A percentile compares a stretch with the other conserved stretches of the same genome.
phyloP scores from a whole-genome alignment of 2,888 invertebrate genomes.

The Plagodis pulveraria region DNA sequence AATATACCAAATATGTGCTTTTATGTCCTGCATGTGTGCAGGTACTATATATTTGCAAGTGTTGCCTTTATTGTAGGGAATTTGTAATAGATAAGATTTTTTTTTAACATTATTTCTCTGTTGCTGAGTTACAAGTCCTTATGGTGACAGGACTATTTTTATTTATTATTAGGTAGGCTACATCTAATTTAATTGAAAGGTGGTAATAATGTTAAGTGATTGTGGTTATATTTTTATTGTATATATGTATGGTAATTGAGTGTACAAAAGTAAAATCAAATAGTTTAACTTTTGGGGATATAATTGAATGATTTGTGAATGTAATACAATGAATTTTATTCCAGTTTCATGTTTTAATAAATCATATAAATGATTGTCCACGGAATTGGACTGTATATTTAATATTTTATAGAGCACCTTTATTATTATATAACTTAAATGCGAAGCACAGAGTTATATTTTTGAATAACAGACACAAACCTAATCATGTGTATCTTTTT shows the following conservation, averaged over 20 bases:
- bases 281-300: conserved; percentile 4
- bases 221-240: conserved; percentile 22
- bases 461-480: conserved; percentile 12
- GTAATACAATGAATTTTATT: too few species aligned
- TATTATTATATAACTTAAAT: neutral
- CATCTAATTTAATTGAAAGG: neutral
- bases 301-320: neutral
- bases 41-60: conserved; percentile 62
- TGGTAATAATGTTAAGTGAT: conserved; percentile 12
- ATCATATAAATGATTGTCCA: conserved; percentile 11
- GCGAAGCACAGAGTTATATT: conserved; percentile 5
- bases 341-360: too few species aligned
- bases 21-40: conserved; percentile 65
- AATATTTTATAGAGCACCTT: neutral
- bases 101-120: conserved; percentile 6
- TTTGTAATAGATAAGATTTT: conserved; percentile 19
- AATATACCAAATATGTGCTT: conserved; percentile 83
- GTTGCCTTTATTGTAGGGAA: conserved; percentile 73
- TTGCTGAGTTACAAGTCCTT: conserved; percentile 4
- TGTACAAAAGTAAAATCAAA: conserved; percentile 10
- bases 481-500: conserved; percentile 13
- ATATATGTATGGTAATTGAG: conserved; percentile 11
- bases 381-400: conserved; percentile 7
- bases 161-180: conserved; percentile 13
- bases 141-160: conserved; percentile 5